Base-by-base conservation (phyloP, 1,140 invertebrate genomes). In the Drosophila nigromelanica region DNA sequence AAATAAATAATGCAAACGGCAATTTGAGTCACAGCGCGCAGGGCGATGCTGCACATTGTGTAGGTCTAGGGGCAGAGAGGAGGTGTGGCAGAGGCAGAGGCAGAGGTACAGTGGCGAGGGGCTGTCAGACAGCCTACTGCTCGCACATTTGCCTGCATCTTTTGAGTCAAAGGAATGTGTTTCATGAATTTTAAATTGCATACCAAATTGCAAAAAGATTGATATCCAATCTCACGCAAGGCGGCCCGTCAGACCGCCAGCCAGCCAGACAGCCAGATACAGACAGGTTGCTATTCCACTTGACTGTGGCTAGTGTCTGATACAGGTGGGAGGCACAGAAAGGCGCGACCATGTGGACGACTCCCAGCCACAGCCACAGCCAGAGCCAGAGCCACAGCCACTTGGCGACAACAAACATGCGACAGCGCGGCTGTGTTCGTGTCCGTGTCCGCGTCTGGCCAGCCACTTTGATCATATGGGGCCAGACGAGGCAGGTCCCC, bases 131-230 rank as follows among this genome's bases (percentile, higher is more conserved):
- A 50, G 52, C 27, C 55, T 54, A 59, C 72, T 59, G 64, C 61
- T 64, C 70, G 71, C 63, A 79, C 79, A 89, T 89, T 89, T 89
- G 83, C 79, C 83, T 89, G 83, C 83, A 80, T 89, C 83, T 89
- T 89, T 89, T 78, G 72, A 90, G 72, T 90, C 78, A 90, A 90
- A 90, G 80, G 86, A 90, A 90, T 90, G 86, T 90, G 86, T 86
- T 90, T 90, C 86, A 90, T 90, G 86, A 90, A 90, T 90, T 90
- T 90, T 90, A 90, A 90, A 90, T 90, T 90, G 86, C 86, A 79
- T 90, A 87, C 78, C 78, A 86, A 90, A 89, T 89, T 89, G 83
- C 83, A 89, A 89, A 89, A 90, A 90, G 86, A 90, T 90, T 90
- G 86, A 90, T 90, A 90, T 90, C 86, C 86, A 90, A 90, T 90